Evolutionary conservation across 2,888 invertebrate genomes (phyloP).

Genomic region (Diarsia brunnea): DNA sequence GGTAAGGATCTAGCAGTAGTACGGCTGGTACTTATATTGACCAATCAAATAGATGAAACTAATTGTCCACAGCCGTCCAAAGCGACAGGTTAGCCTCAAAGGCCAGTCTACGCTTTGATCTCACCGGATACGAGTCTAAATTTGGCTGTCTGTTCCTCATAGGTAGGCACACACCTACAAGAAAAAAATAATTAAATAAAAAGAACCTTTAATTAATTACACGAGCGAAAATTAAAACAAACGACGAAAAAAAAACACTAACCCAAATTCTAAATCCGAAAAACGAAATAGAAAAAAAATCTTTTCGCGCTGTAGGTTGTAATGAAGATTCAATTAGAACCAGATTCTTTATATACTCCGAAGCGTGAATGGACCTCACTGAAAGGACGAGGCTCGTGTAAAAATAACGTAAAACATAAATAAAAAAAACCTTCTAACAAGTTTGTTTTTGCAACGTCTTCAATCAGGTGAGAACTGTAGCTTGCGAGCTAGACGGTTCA

Average conservation of each 20-base stretch:
- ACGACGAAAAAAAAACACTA: constrained; percentile 57
- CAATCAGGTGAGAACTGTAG: neutral
- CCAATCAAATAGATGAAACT: neutral
- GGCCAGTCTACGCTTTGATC: constrained; percentile 10
- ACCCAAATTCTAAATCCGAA: constrained; percentile 70
- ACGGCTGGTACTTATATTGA: neutral
- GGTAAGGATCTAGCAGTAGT: too few species aligned
- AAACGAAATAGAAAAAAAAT: constrained; percentile 72
- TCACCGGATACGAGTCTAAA: neutral
- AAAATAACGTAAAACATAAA: constrained; percentile 79
- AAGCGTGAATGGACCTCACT: constrained; percentile 75
- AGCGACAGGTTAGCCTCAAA: neutral
- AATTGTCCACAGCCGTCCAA: neutral
- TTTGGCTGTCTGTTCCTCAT: neutral
- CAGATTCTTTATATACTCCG: constrained; percentile 68
- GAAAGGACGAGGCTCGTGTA: constrained; percentile 72
- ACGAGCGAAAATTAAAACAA: constrained; percentile 14
- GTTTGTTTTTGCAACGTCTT: constrained; percentile 28
- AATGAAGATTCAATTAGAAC: constrained; percentile 73
- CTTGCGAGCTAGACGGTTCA: neutral
- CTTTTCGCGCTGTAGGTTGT: constrained; percentile 61
- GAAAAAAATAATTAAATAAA: constrained; percentile 3
- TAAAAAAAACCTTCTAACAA: constrained; percentile 65
- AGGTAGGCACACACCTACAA: neutral
- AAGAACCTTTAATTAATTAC: constrained; percentile 25